These are phyloP conservation scores for Mizuhopecten yessoensis DNA, from an alignment of 1,140 invertebrate species.

Conservation along the genomic window DNA sequence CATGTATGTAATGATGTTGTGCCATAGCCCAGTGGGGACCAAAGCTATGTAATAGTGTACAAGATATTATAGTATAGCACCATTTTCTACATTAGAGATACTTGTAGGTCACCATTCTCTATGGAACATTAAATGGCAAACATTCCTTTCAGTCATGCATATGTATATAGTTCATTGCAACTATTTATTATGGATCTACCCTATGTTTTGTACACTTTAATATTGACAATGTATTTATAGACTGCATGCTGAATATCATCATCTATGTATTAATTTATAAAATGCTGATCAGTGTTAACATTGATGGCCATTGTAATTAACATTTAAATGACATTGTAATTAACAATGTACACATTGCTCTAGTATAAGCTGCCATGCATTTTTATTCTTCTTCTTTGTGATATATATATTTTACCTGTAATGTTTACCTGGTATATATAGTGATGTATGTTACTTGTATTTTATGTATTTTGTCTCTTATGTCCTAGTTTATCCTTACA, in stretches of 20 bases:
- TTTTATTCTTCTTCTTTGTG: constrained; percentile 15
- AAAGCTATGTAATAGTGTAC: constrained; percentile 35
- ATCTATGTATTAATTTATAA: constrained; percentile 14
- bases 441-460: background rate
- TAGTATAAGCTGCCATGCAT: constrained; percentile 6
- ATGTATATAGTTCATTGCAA: background rate
- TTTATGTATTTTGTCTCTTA: background rate
- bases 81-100: background rate
- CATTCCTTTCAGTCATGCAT: constrained; percentile 11
- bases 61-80: background rate
- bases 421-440: background rate
- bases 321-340: too few species aligned
- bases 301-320: too few species aligned
- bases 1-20: constrained; percentile 2
- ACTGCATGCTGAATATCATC: background rate
- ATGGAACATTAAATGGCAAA: constrained; percentile 1
- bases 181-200: constrained; percentile 23
- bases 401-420: constrained; percentile 16
- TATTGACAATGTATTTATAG: constrained; percentile 16
- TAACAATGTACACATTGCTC: background rate
- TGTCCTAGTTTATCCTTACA: background rate
- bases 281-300: background rate
- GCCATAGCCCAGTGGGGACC: constrained; percentile 3
- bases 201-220: background rate
- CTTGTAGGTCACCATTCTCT: background rate